Conservation (phyloP, 2,113 vertebrate genomes). For the Perca fluviatilis region DNA sequence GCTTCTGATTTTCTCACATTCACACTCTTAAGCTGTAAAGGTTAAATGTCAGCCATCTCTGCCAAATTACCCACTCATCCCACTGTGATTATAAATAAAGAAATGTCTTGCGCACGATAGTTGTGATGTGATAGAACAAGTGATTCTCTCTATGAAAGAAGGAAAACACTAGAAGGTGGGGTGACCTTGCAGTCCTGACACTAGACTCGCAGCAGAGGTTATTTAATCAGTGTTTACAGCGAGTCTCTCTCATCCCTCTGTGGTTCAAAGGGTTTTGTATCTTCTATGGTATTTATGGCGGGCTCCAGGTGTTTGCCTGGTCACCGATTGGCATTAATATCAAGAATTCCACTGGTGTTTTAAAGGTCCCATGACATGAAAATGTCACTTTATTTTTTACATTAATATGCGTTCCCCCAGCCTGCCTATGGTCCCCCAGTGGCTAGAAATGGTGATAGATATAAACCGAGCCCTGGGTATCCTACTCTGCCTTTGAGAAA, state of each 20-base stretch:
- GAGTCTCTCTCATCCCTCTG: background rate
- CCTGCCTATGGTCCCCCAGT: too few species aligned
- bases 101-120: background rate
- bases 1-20: background rate
- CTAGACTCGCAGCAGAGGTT: conserved; percentile 21
- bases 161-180: background rate
- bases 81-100: background rate
- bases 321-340: conserved; percentile 5
- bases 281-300: background rate
- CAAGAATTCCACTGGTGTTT: background rate
- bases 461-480: too few species aligned
- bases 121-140: background rate
- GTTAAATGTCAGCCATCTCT: background rate
- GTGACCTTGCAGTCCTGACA: conserved; percentile 63
- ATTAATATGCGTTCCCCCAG: too few species aligned
- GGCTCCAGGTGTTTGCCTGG: background rate
- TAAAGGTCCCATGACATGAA: too few species aligned
- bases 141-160: background rate
- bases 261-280: conserved; percentile 4
- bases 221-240: conserved; percentile 33
- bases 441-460: too few species aligned
- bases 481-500: too few species aligned
- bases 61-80: background rate
- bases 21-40: background rate
- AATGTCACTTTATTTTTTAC: too few species aligned